Evolutionary conservation across 2,113 vertebrate genomes (phyloP).

Genomic region (Saguinus midas): DNA sequence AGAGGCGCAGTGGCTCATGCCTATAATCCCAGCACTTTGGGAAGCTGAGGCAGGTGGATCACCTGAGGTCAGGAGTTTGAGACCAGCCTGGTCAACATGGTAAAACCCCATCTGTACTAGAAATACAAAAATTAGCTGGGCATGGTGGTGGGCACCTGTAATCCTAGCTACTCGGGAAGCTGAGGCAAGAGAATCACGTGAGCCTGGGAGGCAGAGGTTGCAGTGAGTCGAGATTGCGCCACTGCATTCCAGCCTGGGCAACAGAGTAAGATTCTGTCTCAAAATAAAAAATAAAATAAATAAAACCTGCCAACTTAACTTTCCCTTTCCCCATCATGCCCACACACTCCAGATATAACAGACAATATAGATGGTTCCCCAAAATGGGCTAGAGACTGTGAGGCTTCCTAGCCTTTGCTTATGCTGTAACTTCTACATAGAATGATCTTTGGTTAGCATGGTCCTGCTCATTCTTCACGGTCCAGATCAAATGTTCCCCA

Average conservation of each 20-base stretch:
- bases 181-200: background rate
- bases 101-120: background rate
- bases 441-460: background rate
- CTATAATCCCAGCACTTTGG: background rate
- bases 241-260: background rate
- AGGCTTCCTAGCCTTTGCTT: background rate
- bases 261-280: background rate
- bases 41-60: background rate
- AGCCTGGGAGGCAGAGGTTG: background rate
- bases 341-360: background rate
- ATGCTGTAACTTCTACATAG: background rate
- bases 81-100: background rate
- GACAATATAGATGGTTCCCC: background rate
- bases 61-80: background rate
- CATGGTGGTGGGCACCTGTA: background rate
- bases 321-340: background rate
- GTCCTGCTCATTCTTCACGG: conserved; percentile 24
- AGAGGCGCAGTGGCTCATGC: background rate
- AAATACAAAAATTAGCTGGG: background rate
- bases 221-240: background rate
- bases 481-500: background rate
- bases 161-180: background rate
- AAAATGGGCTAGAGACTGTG: background rate
- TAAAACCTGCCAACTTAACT: background rate
- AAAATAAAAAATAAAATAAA: background rate